Base-by-base conservation (phyloP, 1,140 invertebrate genomes). In the Drosophila repletoides region DNA sequence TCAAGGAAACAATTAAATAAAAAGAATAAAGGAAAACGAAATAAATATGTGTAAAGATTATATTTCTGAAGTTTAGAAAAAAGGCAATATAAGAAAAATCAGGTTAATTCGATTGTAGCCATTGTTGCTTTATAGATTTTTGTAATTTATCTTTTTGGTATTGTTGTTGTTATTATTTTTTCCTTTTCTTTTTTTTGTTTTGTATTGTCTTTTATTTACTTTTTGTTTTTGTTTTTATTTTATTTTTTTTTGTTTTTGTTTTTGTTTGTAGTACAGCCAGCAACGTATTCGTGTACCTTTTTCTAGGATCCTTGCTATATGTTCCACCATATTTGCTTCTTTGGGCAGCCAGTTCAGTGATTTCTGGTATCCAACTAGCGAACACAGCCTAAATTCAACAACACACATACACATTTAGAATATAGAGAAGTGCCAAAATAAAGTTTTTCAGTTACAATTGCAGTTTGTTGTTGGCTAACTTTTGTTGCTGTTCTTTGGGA, bases 311-410 rank as follows among this genome's bases (percentile, higher is more conserved):
- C 94, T 97, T 96, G 94, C 96, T 98, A 95, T 97, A 98, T 92
- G 96, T 95, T 93, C 97, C 97, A 93, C 97, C 97, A 94, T 98
- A 98, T 94, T 98, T 98, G 94, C 96, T 95, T 92, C 97, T 95
- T 93, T 97, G 96, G 92, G 97, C 97, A 92, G 98, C 95, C 93
- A 99, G 96, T 93, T 98, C 97, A 92, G 97, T 97, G 93, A 99
- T 98, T 95, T 99, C 98, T 91, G 98, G 98, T 93, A 99, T 98
- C 96, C 97, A 98, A 94, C 96, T 98, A 93, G 97, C 97, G 95
- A 99, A 98, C 94, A 98, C 96, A 93, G 96, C 96, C 96, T 97
- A 96, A 76, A 89, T 77, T 88, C 72, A 88, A 89, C 76, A 84
- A 72, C 80, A 89, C 87, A 89, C 87, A 89, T 76, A 88, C 81